phyloP scores from a whole-genome alignment of 2,113 vertebrate genomes.

The Actenoides lindsayi region DNA sequence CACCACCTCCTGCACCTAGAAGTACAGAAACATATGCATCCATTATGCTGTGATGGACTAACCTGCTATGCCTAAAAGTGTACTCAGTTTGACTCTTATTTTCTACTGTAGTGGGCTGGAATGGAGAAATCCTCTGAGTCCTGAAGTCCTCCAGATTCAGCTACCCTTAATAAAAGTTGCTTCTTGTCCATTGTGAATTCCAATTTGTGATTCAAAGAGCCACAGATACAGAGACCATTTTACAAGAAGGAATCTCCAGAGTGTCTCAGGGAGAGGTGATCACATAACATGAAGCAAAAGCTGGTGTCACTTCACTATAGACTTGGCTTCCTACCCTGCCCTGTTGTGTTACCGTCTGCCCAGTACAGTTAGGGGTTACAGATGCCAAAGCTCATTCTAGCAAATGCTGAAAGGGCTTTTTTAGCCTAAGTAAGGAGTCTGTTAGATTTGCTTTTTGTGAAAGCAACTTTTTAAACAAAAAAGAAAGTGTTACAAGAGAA shows the following conservation, averaged over 20 bases:
- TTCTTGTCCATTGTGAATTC: neutral
- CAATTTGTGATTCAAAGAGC: neutral
- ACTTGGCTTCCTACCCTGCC: neutral
- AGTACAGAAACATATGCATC: neutral
- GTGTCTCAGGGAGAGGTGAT: neutral
- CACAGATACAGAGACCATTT: neutral
- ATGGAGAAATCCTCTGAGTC: neutral
- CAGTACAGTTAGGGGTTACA: neutral
- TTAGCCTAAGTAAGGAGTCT: neutral
- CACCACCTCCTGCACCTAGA: neutral
- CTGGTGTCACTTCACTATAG: neutral
- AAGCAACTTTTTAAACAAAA: neutral
- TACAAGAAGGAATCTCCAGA: neutral
- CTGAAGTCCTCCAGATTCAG: neutral
- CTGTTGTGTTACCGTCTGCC: neutral
- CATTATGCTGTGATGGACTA: neutral
- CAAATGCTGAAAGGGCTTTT: neutral
- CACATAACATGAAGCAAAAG: neutral
- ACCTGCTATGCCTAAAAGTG: neutral
- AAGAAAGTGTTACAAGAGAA: neutral
- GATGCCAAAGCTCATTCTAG: neutral
- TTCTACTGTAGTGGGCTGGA: neutral
- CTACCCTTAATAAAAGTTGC: neutral
- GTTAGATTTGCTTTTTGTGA: neutral
- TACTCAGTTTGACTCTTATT: neutral